Conservation (phyloP, 2,888 invertebrate genomes). For the Apeira syringaria region DNA sequence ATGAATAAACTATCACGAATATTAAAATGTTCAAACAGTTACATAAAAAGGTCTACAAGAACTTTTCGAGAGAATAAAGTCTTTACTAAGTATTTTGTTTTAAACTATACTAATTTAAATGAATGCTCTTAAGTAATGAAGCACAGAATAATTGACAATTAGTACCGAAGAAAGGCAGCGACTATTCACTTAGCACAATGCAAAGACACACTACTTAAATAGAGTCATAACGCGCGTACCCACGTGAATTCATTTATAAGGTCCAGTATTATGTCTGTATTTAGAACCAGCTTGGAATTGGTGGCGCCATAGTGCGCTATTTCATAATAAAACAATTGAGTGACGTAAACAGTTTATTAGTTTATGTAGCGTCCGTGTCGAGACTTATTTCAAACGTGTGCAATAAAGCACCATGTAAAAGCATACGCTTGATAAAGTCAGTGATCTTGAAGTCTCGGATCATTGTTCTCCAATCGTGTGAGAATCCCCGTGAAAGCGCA, state of each 20-base stretch:
- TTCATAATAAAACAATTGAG: constrained; percentile 2
- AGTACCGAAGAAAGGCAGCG: no score
- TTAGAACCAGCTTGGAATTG: constrained; percentile 5
- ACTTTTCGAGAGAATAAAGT: no score
- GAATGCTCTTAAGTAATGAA: no score
- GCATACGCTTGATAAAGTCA: constrained; percentile 32
- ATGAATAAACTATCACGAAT: no score
- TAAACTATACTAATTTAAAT: no score
- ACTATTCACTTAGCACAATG: constrained; percentile 3
- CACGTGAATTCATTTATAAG: constrained; percentile 1
- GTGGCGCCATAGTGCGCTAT: not conserved
- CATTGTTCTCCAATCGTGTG: constrained; percentile 69
- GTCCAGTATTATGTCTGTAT: constrained; percentile 1
- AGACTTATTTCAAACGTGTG: constrained; percentile 11
- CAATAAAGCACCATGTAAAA: constrained; percentile 28
- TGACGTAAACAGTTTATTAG: not conserved
- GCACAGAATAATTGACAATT: no score
- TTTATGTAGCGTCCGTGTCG: constrained; percentile 2
- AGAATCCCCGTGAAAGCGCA: constrained; percentile 76
- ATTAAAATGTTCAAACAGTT: no score
- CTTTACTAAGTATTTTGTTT: no score
- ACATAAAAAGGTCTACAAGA: no score
- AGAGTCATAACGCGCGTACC: constrained; percentile 15
- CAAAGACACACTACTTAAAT: constrained; percentile 17
- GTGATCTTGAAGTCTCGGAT: constrained; percentile 51